phyloP scores from a whole-genome alignment of 2,113 vertebrate genomes.

The Corythaeola cristata region DNA sequence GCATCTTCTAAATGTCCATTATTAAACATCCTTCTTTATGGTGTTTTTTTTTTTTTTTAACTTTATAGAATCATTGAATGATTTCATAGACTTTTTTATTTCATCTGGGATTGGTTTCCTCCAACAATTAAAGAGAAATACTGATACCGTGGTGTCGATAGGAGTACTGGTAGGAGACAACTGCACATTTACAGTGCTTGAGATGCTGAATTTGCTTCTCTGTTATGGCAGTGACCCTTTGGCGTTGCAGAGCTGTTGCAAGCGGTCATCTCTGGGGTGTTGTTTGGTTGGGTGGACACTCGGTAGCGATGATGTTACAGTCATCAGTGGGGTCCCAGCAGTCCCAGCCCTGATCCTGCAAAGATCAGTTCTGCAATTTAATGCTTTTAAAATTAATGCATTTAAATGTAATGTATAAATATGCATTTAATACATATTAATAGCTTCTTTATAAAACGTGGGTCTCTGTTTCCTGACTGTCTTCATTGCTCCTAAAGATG shows the following conservation, averaged over 20 bases:
- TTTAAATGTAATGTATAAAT: background rate
- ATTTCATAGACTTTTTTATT: background rate
- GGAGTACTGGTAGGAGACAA: background rate
- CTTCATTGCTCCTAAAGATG: background rate
- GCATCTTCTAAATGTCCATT: fast-evolving
- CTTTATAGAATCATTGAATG: background rate
- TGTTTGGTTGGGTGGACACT: background rate
- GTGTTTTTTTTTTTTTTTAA: background rate
- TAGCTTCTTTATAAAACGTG: fast-evolving
- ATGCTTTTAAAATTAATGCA: background rate
- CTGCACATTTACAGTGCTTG: background rate
- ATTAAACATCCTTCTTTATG: background rate
- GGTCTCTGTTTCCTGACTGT: background rate
- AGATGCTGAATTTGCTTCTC: background rate
- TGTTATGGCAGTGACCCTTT: background rate
- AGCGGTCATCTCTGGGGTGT: background rate
- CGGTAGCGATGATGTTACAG: background rate
- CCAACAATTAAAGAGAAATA: background rate
- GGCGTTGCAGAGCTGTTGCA: background rate
- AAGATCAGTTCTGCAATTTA: background rate
- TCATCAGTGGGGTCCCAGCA: background rate
- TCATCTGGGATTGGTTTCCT: background rate
- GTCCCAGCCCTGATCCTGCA: background rate
- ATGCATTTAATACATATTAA: background rate
- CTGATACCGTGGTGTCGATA: fast-evolving